Conservation (phyloP, 2,113 vertebrate species). For the Cololabis saira region DNA sequence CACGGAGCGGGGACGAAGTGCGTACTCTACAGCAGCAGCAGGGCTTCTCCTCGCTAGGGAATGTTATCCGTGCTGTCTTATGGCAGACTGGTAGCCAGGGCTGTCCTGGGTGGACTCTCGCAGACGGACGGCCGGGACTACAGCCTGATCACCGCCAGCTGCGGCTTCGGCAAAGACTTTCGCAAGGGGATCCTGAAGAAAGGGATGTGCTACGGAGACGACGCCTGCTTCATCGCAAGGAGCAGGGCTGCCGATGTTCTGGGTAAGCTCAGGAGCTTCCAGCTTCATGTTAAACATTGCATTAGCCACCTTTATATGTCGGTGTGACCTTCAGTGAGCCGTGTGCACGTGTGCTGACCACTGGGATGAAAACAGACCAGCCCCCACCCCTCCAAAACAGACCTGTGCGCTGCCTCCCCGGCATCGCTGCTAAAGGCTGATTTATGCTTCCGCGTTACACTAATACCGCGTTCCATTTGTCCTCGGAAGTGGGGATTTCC, state of each 20-base stretch:
- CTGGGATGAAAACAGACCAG: conserved; percentile 63
- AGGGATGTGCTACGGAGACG: conserved; percentile 98
- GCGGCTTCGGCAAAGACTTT: conserved; percentile 98
- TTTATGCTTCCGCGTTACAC: too few relatives aligned
- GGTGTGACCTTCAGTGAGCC: conserved; percentile 71
- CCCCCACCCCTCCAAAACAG: conserved; percentile 8
- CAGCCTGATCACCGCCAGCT: conserved; percentile 94
- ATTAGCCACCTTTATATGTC: neutral
- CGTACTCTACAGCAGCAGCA: conserved; percentile 28
- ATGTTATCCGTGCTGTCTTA: conserved; percentile 99
- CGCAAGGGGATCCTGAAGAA: conserved; percentile 99
- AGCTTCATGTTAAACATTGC: too few relatives aligned
- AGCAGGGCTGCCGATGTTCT: conserved; percentile 93
- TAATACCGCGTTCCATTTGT: too few relatives aligned
- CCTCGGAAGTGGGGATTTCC: too few relatives aligned
- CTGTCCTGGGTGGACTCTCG: conserved; percentile 96
- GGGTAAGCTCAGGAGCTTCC: conserved; percentile 79
- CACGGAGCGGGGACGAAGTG: conserved; percentile 18
- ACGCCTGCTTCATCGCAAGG: conserved; percentile 95
- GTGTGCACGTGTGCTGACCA: conserved; percentile 60
- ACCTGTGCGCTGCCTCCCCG: neutral
- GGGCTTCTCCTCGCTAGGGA: conserved; percentile 50
- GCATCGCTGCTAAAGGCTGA: too few relatives aligned
- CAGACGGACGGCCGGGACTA: conserved; percentile 96
- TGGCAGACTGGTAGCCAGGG: conserved; percentile 96